Evolutionary conservation across 2,113 vertebrate species (phyloP).

Genomic region (Xyrauchen texanus): DNA sequence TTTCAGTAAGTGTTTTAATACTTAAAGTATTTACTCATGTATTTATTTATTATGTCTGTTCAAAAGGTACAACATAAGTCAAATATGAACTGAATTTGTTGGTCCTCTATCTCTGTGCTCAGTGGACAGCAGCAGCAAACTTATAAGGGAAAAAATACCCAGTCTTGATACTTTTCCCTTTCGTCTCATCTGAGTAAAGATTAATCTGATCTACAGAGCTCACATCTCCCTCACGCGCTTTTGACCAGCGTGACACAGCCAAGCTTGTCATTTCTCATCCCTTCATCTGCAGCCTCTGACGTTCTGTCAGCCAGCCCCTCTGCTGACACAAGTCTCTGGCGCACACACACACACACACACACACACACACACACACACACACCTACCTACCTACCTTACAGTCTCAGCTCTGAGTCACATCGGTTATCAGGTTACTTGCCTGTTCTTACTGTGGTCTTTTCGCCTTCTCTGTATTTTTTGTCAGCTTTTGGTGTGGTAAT

Average conservation of each 20-base stretch:
- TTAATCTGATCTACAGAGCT: constrained; percentile 35
- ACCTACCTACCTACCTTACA: no score
- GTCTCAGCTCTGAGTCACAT: constrained; percentile 16
- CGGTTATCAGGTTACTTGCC: constrained; percentile 16
- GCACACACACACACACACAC: neutral
- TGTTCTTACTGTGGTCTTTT: constrained; percentile 17
- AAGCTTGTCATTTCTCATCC: constrained; percentile 35
- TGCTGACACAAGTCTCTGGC: constrained; percentile 21
- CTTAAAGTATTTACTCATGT: neutral
- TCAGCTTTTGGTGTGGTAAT: constrained; percentile 17
- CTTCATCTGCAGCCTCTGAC: constrained; percentile 35
- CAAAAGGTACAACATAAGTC: constrained; percentile 27
- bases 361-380: neutral
- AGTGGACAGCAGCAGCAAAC: constrained; percentile 29
- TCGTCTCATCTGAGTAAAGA: constrained; percentile 38
- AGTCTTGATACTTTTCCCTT: constrained; percentile 26
- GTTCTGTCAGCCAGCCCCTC: constrained; percentile 37
- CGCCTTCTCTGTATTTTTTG: neutral
- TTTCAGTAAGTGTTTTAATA: neutral
- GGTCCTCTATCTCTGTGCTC: constrained; percentile 18
- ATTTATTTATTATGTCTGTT: constrained; percentile 9
- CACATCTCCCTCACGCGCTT: constrained; percentile 26
- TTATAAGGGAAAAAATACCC: constrained; percentile 25
- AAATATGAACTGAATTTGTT: constrained; percentile 30
- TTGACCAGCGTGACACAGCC: constrained; percentile 33